Base-by-base conservation (phyloP, 2,888 invertebrate genomes). In the Drosophila falleni region DNA sequence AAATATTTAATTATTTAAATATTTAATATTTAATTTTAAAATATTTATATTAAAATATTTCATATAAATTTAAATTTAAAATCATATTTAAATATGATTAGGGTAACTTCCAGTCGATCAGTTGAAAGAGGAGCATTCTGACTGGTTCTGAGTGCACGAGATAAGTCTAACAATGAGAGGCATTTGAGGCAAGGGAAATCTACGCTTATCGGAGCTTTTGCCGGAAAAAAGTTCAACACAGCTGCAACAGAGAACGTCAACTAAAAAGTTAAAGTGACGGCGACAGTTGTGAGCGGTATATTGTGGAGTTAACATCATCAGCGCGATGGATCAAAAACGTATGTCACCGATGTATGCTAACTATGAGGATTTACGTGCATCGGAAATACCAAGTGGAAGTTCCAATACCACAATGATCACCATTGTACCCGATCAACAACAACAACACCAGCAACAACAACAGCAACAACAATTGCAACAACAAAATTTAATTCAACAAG, bases 261-360 rank as follows among this genome's bases (percentile, higher is more conserved):
- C 37, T n/a, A n/a, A n/a, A n/a, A n/a, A 11, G 13, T 13, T 13
- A 4, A 37, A 37, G 16, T 33, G 9, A 29, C 3, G 29, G 15
- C 31, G 55, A 6, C 51, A 63, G 67, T 61, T 13, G n/a, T 33
- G 16, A 41, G 31, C 56, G 61, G 41, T 69, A 10, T 13, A 31
- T 49, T 42, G 35, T 19, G 8, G 42, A 49, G 41, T 33, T 15
- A 56, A 58, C 11, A 4, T n/a, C 13, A 15, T n/a, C 13, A 15
- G 5, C 15, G 55, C 15, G 2, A 75, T 76, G 75, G 77, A 71
- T 49, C 63, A 54, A 53, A 50, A 64, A 33, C 72, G 63, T 1
- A 56, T 60, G 16, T 66, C 78, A 2, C 63, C 86, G 0, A 50
- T 84, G 11, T 83, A 86, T 41, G 71, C 84, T 35, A 82, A 87